Base-by-base conservation (phyloP, 2,888 invertebrate species). In the Onchidella celtica region DNA sequence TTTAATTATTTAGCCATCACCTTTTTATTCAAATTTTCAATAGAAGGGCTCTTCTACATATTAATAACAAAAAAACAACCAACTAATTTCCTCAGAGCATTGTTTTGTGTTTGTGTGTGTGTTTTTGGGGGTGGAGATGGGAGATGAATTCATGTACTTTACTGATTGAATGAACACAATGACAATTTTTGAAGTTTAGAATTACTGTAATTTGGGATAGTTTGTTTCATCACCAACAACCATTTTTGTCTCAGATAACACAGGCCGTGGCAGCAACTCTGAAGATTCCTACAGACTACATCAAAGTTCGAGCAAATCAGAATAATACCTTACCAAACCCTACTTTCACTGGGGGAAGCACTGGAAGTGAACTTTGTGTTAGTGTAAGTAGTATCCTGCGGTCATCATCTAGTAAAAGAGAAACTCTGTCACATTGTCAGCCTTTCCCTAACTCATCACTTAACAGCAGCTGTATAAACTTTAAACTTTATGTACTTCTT, bases 301-400 rank as follows among this genome's bases (percentile, higher is more conserved):
- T 97, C 9, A 93, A 94, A 1, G 95, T 97, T 0, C 95, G 95
- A 87, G 95, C 96, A 0, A 95, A 95, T 27, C 95, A 95, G 87
- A 95, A 94, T 83, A 93, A 96, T 69, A 94, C 94, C 1, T 77
- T 84, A 3, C 87, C 90, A 21, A 97, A 97, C 91, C 92, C 95
- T 11, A 93, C 94, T 85, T 94, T 94, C 0, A 96, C 96, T 4
- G 97, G 96, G n/a, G 96, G 91, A 3, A 92, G 92, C 65, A 87
- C 90, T 24, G 90, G 96, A 0, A 96, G 96, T 87, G 97, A 97
- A 91, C 93, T 59, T 47, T 79, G 79, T 79, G 79, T 79, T 29
- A 6, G n/a, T 21, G 72, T 72, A 57, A 34, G 66, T 24, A 34
- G 17, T 66, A 17, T 24, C 3, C 9, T 32, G 34, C 32, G 17